Conservation (phyloP, 30 jellyfish, hydroid and myxozoan genomes). For the Aurelia coerulea region DNA sequence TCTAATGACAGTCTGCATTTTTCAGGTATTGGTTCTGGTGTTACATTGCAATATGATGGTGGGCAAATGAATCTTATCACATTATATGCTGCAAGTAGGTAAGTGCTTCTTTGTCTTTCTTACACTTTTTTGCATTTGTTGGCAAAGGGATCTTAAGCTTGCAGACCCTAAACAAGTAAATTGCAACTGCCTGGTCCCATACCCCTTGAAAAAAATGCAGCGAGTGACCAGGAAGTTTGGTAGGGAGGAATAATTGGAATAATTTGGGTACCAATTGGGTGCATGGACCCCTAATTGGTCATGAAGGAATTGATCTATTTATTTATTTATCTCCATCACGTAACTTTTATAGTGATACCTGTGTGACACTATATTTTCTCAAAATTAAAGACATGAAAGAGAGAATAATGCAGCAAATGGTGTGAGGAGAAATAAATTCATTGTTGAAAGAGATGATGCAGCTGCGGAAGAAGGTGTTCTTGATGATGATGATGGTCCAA, state of each 20-base stretch:
- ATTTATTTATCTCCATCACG: too few relatives aligned
- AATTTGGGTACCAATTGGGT: too few relatives aligned
- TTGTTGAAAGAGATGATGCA: conserved; percentile 54
- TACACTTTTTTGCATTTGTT: too few relatives aligned
- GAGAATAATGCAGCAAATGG: conserved; percentile 74
- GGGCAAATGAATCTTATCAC: conserved; percentile 83
- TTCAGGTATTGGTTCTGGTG: conserved; percentile 97
- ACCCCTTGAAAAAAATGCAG: too few relatives aligned
- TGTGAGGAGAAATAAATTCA: conserved; percentile 61
- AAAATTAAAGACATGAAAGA: conserved; percentile 70
- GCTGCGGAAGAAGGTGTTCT: conserved; percentile 33
- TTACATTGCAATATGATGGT: conserved; percentile 76
- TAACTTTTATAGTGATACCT: neutral
- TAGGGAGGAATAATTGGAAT: too few relatives aligned
- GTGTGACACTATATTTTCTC: neutral
- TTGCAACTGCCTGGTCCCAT: too few relatives aligned
- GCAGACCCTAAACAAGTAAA: too few relatives aligned
- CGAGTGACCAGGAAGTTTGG: too few relatives aligned
- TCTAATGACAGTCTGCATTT: neutral
- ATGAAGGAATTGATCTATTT: too few relatives aligned
- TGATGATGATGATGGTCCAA: conserved; percentile 29
- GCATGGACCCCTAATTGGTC: too few relatives aligned
- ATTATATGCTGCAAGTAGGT: conserved; percentile 84
- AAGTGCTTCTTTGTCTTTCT: neutral
- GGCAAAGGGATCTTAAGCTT: too few relatives aligned